phyloP scores from a whole-genome alignment of 2,888 invertebrate species.

The Matsumyia berberina region DNA sequence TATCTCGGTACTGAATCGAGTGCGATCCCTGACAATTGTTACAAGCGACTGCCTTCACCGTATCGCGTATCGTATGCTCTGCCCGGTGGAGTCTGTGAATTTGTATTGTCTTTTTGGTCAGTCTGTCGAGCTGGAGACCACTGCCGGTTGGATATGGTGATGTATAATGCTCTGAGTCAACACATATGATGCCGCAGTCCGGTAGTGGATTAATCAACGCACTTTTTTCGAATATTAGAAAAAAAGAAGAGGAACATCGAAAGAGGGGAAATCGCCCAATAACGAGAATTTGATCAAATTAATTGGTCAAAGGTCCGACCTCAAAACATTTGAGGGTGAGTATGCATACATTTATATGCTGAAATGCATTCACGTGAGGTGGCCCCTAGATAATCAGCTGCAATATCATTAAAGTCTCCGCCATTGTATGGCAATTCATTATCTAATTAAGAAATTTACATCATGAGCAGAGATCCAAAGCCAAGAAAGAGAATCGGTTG shows the following conservation, averaged over 20 bases:
- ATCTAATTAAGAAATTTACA: slow-evolving; percentile 68
- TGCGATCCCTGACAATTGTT: slow-evolving; percentile 56
- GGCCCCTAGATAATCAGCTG: slow-evolving; percentile 13
- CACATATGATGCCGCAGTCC: slow-evolving; percentile 1
- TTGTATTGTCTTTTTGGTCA: slow-evolving; percentile 23
- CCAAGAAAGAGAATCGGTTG: slow-evolving; percentile 6
- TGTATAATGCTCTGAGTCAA: slow-evolving; percentile 41
- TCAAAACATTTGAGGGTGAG: slow-evolving; percentile 11
- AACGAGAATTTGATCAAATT: slow-evolving; percentile 33
- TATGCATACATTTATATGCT: too few relatives aligned
- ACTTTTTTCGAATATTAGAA: slow-evolving; percentile 51
- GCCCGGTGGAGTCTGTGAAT: slow-evolving; percentile 4
- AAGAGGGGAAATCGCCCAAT: slow-evolving; percentile 37
- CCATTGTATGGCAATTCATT: slow-evolving; percentile 61
- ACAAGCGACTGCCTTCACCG: slow-evolving; percentile 56
- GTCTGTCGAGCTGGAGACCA: slow-evolving; percentile 32
- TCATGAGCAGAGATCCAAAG: slow-evolving; percentile 23
- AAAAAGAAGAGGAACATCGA: not conserved
- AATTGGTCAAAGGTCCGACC: slow-evolving; percentile 40
- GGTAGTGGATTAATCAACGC: slow-evolving; percentile 40
- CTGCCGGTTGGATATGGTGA: slow-evolving; percentile 8
- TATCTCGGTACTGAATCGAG: slow-evolving; percentile 31
- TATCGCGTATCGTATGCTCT: slow-evolving; percentile 30
- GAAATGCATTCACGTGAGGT: slow-evolving; percentile 30
- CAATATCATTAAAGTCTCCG: slow-evolving; percentile 15